Base-by-base conservation (phyloP, 2,113 vertebrate species). In the Heloderma charlesbogerti region DNA sequence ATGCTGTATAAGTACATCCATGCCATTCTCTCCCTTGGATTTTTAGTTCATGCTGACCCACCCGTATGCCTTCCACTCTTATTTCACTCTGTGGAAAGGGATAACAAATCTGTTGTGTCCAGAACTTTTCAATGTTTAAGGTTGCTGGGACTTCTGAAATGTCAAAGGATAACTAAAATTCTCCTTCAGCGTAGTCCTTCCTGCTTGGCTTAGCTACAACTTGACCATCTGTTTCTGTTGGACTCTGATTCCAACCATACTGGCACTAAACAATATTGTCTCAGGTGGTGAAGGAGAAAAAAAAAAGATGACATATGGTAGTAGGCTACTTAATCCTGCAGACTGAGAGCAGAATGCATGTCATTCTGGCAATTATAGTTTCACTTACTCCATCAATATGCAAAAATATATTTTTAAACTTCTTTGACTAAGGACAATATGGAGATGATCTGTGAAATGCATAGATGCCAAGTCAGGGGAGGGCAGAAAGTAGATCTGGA, bases 251-350 rank as follows among this genome's bases (percentile, higher is more conserved):
- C 89, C 90, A 94, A 66, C 91, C 81, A 67, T 95, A 92, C 86
- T 96, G 95, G 95, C 96, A 93, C 51, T 93, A 88, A 91, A 63
- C 91, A 93, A 3, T 91, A 78, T 90, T 95, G 93, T 95, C 96
- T 97, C 96, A 97, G 96, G 95, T 97, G 96, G 93, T 95, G 94
- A 95, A 94, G 91, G 93, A 85, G 94, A 91, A 75, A 85, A 89
- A 94, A 93, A 93, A 95, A 63, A 95, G 85, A 71, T 93, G 93
- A 95, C 96, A 97, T 96, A 97, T 95, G 96, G 96, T 88, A 91
- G 91, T 69, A 80, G 89, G 91, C 93, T 92, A 92, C 89, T 95
- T 94, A 94, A 94, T 95, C 77, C 96, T 93, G 54, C 69, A 0
- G 0, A 95, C 86, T 25, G 95, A 94, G 94, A 92, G 0, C 92